Percentiles rank a stretch among this genome's conserved stretches.
Evolutionary conservation across 2,888 invertebrate species (phyloP).

Genomic region (Ctenicera cuprea): DNA sequence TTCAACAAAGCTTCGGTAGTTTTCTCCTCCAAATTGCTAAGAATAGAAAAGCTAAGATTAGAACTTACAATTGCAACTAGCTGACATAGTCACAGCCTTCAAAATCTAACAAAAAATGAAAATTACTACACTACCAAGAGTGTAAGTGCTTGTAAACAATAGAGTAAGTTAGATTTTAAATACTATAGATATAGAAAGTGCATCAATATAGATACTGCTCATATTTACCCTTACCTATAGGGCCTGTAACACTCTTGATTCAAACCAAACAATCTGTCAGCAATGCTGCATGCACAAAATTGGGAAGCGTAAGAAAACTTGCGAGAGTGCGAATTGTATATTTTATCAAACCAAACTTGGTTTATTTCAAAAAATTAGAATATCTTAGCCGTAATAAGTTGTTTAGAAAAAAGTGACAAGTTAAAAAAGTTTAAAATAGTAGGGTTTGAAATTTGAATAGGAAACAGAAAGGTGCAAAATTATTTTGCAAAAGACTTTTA

Average conservation of each 20-base stretch:
- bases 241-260: conserved; percentile 84
- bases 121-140: neutral
- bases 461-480: conserved; percentile 44
- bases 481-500: conserved; percentile 45
- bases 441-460: conserved; percentile 19
- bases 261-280: conserved; percentile 88
- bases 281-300: conserved; percentile 79
- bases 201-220: neutral
- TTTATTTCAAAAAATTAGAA: neutral
- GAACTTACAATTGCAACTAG: neutral
- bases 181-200: neutral
- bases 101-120: conserved; percentile 31
- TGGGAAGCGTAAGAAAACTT: conserved; percentile 45
- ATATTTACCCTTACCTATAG: conserved; percentile 75
- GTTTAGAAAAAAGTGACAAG: conserved; percentile 9
- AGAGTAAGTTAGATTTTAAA: conserved; percentile 30
- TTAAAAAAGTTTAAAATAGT: neutral
- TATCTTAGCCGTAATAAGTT: neutral
- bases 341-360: conserved; percentile 13
- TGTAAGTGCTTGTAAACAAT: neutral
- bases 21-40: conserved; percentile 87
- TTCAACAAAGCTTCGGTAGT: conserved; percentile 87
- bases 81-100: conserved; percentile 7
- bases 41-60: conserved; percentile 65
- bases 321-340: conserved; percentile 30